Base-by-base conservation (phyloP, 2,797 vertebrate genomes). In the Halcyon chelicuti region DNA sequence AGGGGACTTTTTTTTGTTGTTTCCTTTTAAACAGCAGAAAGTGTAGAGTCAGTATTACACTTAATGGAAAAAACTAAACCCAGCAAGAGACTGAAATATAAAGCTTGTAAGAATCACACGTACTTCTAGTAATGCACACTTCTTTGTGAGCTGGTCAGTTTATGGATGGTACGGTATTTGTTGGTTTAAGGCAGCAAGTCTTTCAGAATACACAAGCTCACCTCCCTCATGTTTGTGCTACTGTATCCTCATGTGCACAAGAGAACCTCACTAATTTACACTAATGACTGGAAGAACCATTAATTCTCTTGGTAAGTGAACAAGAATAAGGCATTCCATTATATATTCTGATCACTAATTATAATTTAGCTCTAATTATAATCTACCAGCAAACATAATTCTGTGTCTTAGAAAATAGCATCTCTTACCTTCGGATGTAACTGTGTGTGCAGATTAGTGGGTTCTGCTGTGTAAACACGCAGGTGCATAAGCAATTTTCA, bases 321-420 rank as follows among this genome's bases (percentile, higher is more conserved):
- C 83, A 96, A 90, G 96, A 94, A 93, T 96, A 97, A 95, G 94
- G 90, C 96, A 96, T 94, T 95, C 74, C 90, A 92, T 97, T 91
- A 96, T 93, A 91, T 91, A 92, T 90, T 96, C 90, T 83, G 66
- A 88, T 95, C 80, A 90, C 87, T 92, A 93, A 95, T 90, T 95
- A 90, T 81, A 93, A 88, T 91, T 95, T 86, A 93, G 70, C 63
- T 95, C 73, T 96, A 90, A 96, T 95, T 95, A 94, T 70, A 96
- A 89, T 90, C 94, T 95, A 96, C 91, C 94, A 95, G 88, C 86
- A 97, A 96, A 94, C 96, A 97, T 95, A 96, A 23, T 91, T 96
- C 89, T 90, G 90, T 93, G 62, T 93, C 95, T 91, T 87, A 91
- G 80, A 96, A 97, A 97, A 96, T 97, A 96, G 0, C 68, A 46